Percentiles rank a stretch among this genome's conserved stretches.
These are phyloP conservation scores for Plecturocebus donacophilus DNA, from an alignment of 2,113 vertebrate species.

Conservation along the genomic window DNA sequence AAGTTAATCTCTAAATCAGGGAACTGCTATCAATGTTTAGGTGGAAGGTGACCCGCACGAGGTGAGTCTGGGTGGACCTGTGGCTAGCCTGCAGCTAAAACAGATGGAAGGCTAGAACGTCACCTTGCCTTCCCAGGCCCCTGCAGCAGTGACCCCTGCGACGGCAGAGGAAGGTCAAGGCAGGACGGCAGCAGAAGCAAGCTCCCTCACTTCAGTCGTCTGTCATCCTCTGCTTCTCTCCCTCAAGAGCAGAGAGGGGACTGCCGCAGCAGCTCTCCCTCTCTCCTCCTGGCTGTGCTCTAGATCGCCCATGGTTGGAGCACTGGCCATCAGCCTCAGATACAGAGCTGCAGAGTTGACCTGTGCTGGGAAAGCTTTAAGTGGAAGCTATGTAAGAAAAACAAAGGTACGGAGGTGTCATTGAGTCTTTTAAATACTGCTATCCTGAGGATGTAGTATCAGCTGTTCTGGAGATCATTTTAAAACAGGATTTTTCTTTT, in stretches of 20 bases:
- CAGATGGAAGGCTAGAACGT: background rate
- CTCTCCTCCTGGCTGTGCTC: background rate
- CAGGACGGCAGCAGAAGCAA: background rate
- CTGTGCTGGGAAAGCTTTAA: background rate
- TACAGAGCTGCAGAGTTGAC: background rate
- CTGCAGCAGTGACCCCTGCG: background rate
- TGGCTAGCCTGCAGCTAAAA: background rate
- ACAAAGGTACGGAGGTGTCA: background rate
- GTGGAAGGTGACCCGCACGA: background rate
- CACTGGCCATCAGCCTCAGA: background rate
- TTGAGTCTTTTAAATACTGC: background rate
- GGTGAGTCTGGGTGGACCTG: background rate
- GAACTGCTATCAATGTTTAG: background rate
- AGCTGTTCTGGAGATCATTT: background rate
- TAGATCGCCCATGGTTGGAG: background rate
- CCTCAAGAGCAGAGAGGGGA: rapidly evolving
- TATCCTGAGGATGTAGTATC: background rate
- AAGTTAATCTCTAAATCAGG: background rate
- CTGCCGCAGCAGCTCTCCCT: background rate
- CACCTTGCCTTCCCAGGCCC: background rate
- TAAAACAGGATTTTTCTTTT: conserved; percentile 4
- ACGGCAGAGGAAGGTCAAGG: background rate
- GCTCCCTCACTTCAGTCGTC: background rate
- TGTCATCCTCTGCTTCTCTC: background rate
- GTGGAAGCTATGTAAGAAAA: background rate